Evolutionary conservation across 2,797 vertebrate species (phyloP), one percentile per base, ranked within the genome.

Genomic region (Oreonectes daqikongensis): DNA sequence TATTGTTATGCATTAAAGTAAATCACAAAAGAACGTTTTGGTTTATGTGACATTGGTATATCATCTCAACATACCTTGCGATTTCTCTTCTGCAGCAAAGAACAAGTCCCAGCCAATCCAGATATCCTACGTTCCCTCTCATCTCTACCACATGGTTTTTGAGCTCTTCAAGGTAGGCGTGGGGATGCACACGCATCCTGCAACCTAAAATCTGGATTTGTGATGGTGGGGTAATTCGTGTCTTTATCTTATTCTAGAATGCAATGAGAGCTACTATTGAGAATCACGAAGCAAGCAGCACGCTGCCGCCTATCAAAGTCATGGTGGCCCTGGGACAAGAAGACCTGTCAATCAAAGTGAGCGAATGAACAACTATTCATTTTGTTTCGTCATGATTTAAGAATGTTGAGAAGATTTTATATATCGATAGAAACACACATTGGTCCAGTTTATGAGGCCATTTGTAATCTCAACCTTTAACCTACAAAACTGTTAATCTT

Each of bases 91-190:
- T 69, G 17, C 66, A 96, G 95, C 91, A 0, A 89, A 90, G 86
- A 86, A 77, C 22, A 20, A 84, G 7, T 85, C 81, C 60, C 90
- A 93, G 81, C 90, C 93, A 1, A 93, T 96, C 75, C 86, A 92
- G 77, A 95, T 96, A 74, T 94, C 95, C 57, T 96, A 96, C 8
- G 91, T 96, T 60, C 95, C 95, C 0, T 96, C 95, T 1, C 95
- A 96, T 59, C 92, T 96, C 69, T 95, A 94, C 88, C 95, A 96
- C 88, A 95, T 96, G 92, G 93, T 96, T 66, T 96, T 96, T 44
- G 95, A 96, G 78, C 94, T 96, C 84, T 96, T 96, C 84, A 96
- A 96, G 94, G 95, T 96, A 90, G 88, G 82, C 32, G 14, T 14
- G 5, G 1, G 8, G 14, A 28, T 40, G 26, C n/a, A 61, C 35